These are phyloP conservation scores for Enteromius thamalakanensis DNA, from an alignment of 2,797 vertebrate species.

Conservation along the genomic window DNA sequence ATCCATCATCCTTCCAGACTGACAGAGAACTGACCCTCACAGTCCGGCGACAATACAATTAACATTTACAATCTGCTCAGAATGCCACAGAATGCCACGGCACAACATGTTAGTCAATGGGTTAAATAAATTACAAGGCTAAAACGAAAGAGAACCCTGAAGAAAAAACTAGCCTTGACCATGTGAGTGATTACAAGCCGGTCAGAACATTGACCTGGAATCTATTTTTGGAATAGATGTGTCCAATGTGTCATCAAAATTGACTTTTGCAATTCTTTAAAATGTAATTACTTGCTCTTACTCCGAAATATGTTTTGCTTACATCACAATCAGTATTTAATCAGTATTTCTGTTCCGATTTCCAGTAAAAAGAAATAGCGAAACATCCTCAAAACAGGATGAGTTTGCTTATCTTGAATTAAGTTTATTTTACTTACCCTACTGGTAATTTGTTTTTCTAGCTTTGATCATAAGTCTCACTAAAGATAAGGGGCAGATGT, in stretches of 20 bases:
- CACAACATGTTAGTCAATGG: constrained; percentile 17
- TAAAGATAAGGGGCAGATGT: constrained; percentile 12
- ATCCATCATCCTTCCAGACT: constrained; percentile 46
- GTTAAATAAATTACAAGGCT: constrained; percentile 27
- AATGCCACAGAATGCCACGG: constrained; percentile 35
- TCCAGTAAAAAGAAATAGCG: constrained; percentile 8
- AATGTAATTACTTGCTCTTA: constrained; percentile 8
- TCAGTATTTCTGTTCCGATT: not conserved
- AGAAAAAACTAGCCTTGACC: not conserved
- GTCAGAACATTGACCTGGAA: constrained; percentile 1
- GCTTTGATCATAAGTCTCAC: constrained; percentile 5
- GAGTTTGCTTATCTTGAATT: constrained; percentile 16
- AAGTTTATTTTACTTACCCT: constrained; percentile 20
- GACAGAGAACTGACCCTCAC: constrained; percentile 34
- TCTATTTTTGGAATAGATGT: not conserved
- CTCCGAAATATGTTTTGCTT: not conserved
- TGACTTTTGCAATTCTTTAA: not conserved
- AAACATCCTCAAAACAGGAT: constrained; percentile 7
- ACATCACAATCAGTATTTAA: not conserved
- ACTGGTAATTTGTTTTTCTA: constrained; percentile 12
- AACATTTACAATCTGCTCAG: constrained; percentile 48
- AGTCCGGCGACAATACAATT: constrained; percentile 38
- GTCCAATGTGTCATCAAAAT: not conserved
- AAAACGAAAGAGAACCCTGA: constrained; percentile 10
- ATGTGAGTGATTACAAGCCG: constrained; percentile 10